Base-by-base conservation (phyloP, 1,140 invertebrate species). In the Lordiphosa clarofinis region DNA sequence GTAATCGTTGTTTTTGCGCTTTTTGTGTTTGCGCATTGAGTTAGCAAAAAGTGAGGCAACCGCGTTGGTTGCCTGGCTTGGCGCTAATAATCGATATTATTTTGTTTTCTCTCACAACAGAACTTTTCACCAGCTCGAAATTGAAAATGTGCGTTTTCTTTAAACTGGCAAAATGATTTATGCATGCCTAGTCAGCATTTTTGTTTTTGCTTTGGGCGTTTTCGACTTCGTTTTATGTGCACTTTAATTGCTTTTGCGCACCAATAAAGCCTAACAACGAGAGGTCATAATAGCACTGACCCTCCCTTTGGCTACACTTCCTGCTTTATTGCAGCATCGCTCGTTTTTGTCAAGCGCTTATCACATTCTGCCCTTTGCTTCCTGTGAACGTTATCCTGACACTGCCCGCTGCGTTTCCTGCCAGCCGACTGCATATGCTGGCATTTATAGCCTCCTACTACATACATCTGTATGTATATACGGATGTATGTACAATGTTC, bases 81-180 rank as follows among this genome's bases (percentile, higher is more conserved):
- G 73, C 73, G 78, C 64, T 82, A 84, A 82, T 82, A 82, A 82
- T 82, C 78, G 76, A 82, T 82, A 84, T 84, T 82, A 82, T 84
- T 84, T 73, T 82, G 78, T 82, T 82, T 75, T 82, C 64, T 56
- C 56, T 73, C 37, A 58, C 72, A 84, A 60, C 60, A 59, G 62
- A 76, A 70, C 54, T 84, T 82, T 78, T 73, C 60, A 82, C 46
- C 62, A 43, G 56, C 57, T 24, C 21, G 4, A 24, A 24, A 24
- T 24, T 4, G 21, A 24, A 24, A 24, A 28, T 28, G 24, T 28
- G 24, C 24, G 24, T 28, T 28, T 28, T 28, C 24, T 28, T 28
- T 28, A 28, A 28, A 28, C 24, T 28, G 24, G 24, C 24, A 28
- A 12, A 33, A 46, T 46, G 43, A 46, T 46, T 46, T 46, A 46